Conservation (phyloP, 35 echinoderm and acorn worm genomes). For the Heliocidaris tuberculata region DNA sequence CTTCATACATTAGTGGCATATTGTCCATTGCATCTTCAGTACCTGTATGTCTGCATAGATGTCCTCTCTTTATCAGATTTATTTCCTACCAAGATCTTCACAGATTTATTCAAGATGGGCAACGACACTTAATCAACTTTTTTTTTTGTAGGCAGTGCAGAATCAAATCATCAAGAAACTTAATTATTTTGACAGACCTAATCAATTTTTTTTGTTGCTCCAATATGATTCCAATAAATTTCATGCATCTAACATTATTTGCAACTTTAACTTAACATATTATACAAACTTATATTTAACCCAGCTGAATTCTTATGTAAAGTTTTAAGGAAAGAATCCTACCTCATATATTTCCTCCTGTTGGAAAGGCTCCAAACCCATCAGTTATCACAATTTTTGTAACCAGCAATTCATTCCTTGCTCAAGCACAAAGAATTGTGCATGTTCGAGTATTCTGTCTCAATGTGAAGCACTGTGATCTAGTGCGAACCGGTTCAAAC, state of each 20-base stretch:
- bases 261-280: too few species aligned
- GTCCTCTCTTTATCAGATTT: neutral
- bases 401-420: neutral
- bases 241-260: too few species aligned
- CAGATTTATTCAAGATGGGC: neutral
- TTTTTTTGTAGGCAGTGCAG: neutral
- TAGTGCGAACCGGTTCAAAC: neutral
- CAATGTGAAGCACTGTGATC: neutral
- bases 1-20: neutral
- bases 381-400: neutral
- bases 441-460: neutral
- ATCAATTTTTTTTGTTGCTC: neutral
- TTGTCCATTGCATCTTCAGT: neutral
- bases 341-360: neutral
- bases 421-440: neutral
- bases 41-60: neutral
- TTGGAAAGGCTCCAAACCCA: neutral
- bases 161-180: neutral
- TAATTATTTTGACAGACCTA: neutral
- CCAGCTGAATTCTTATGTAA: neutral
- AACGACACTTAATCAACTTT: neutral
- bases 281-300: neutral
- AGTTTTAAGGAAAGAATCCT: neutral
- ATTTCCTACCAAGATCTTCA: neutral
- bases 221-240: neutral